phyloP scores from a whole-genome alignment of 2,113 vertebrate genomes.

The Fulica atra region DNA sequence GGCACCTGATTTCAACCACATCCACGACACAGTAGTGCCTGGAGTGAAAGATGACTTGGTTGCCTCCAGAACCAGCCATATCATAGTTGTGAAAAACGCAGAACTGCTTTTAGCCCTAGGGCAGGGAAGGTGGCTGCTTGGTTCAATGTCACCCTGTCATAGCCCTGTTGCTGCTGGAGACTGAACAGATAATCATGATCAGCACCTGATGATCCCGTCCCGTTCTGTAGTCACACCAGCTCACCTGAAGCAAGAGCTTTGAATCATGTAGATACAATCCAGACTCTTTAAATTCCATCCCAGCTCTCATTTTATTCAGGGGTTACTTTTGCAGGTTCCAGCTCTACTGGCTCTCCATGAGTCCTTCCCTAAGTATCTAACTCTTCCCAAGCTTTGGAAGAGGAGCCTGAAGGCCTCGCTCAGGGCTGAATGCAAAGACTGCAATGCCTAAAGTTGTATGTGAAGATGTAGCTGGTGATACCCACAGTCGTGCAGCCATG shows the following conservation, averaged over 20 bases:
- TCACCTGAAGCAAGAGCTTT: not conserved
- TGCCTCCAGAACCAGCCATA: not conserved
- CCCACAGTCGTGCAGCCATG: not conserved
- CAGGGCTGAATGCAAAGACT: not conserved
- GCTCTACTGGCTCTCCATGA: not conserved
- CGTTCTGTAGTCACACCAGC: not conserved
- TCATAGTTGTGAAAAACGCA: not conserved
- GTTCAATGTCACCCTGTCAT: not conserved
- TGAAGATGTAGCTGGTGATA: not conserved
- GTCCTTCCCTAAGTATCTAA: not conserved
- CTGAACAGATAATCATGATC: not conserved
- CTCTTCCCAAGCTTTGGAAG: not conserved
- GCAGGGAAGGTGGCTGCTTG: not conserved
- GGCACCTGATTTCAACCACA: not conserved
- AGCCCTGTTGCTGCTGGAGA: not conserved
- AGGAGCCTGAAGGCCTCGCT: not conserved
- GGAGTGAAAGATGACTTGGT: not conserved
- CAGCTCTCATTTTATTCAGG: not conserved
- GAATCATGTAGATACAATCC: not conserved
- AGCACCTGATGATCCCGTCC: not conserved
- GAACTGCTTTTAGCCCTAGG: not conserved
- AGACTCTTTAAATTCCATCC: not conserved
- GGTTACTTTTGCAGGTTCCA: not conserved
- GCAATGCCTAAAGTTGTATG: not conserved
- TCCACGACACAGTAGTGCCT: not conserved